These are phyloP conservation scores for Fistularia tabacaria DNA, from an alignment of 2,797 vertebrate genomes.

Conservation along the genomic window DNA sequence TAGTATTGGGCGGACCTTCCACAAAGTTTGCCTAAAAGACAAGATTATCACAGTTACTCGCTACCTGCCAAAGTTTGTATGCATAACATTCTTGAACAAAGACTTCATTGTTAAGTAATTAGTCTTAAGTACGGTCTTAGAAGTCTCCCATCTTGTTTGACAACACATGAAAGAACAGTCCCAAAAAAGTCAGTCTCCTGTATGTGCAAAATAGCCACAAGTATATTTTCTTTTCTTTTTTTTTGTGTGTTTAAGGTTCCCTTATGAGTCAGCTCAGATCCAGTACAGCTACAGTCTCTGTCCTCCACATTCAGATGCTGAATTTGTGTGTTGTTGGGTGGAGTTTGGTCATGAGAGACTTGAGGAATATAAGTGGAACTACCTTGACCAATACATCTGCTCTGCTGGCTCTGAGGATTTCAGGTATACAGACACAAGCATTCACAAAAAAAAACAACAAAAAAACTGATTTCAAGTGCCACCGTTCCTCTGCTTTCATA, in stretches of 20 bases:
- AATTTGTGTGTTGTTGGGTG: slow-evolving; percentile 95
- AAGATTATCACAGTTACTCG: slow-evolving; percentile 98
- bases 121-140: too few species aligned
- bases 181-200: too few species aligned
- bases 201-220: too few species aligned
- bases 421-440: slow-evolving; percentile 71
- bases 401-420: slow-evolving; percentile 97
- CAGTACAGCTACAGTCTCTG: slow-evolving; percentile 96
- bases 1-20: slow-evolving; percentile 97
- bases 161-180: too few species aligned
- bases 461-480: too few species aligned
- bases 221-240: too few species aligned
- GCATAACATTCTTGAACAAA: neutral
- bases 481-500: slow-evolving; percentile 36
- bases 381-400: slow-evolving; percentile 98
- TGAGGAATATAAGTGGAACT: slow-evolving; percentile 99
- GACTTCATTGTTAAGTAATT: neutral
- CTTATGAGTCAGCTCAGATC: slow-evolving; percentile 91
- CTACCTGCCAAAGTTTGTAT: slow-evolving; percentile 93
- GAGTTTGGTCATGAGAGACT: slow-evolving; percentile 94
- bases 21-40: slow-evolving; percentile 95
- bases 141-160: too few species aligned
- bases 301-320: slow-evolving; percentile 86
- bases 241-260: slow-evolving; percentile 75
- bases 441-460: neutral